Conservation (phyloP, 2,113 vertebrate species). For the Mustela nigripes region DNA sequence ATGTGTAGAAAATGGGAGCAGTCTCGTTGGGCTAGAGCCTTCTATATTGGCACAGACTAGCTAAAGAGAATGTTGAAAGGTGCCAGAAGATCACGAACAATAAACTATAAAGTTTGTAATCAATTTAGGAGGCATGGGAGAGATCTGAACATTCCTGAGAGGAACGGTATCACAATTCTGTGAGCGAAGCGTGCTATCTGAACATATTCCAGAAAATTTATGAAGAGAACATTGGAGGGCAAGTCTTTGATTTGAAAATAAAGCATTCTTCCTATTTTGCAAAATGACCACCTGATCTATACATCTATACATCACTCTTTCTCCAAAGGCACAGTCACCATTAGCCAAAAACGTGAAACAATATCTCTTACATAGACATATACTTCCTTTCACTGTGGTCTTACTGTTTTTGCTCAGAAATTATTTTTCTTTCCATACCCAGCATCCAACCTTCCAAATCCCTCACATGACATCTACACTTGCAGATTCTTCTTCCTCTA, state of each 20-base stretch:
- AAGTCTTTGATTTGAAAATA: not conserved
- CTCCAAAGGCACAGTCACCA: not conserved
- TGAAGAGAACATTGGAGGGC: not conserved
- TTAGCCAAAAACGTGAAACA: not conserved
- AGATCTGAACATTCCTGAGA: not conserved
- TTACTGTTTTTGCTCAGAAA: not conserved
- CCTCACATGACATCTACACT: not conserved
- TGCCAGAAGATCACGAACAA: not conserved
- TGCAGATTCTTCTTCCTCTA: not conserved
- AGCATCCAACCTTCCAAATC: not conserved
- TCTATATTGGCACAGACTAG: not conserved
- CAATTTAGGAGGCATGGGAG: not conserved
- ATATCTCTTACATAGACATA: not conserved
- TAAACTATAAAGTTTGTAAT: not conserved
- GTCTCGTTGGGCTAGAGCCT: not conserved
- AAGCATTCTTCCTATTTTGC: not conserved
- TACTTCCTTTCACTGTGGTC: accelerated
- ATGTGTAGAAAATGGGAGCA: not conserved
- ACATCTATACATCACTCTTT: not conserved
- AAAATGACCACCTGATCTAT: not conserved
- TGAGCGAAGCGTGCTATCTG: not conserved
- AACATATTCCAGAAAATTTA: not conserved
- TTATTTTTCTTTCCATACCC: not conserved
- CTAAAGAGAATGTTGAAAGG: not conserved
- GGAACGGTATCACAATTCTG: not conserved